A percentile compares a stretch with the other conserved stretches of the same genome.
Evolutionary conservation across 1,140 invertebrate genomes (phyloP).

Genomic region (Trachymyrmex septentrionalis): DNA sequence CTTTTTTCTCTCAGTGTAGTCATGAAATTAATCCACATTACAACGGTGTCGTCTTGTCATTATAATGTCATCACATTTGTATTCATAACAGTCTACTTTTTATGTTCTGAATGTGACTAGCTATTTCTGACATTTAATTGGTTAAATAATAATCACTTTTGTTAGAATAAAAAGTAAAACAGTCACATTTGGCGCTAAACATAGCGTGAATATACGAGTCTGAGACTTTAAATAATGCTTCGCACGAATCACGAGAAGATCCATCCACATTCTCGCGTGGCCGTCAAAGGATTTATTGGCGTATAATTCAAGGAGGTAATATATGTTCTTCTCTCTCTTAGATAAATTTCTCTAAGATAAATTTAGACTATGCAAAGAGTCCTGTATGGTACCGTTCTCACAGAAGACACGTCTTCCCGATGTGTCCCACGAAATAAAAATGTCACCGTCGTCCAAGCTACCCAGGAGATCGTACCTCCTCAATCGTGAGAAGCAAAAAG

Average conservation of each 20-base stretch:
- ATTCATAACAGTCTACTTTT: neutral
- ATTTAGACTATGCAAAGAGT: conserved; percentile 41
- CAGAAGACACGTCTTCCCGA: conserved; percentile 33
- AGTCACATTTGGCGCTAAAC: neutral
- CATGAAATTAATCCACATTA: no score
- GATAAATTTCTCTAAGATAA: conserved; percentile 46
- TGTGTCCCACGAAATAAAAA: conserved; percentile 56
- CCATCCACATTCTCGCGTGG: neutral
- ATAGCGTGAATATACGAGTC: neutral
- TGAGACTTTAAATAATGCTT: neutral
- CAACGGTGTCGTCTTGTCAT: no score
- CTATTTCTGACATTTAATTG: neutral
- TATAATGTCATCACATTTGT: no score
- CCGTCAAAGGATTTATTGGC: conserved; percentile 37
- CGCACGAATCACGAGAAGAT: neutral
- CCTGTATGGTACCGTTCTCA: conserved; percentile 25
- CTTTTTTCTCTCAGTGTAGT: no score
- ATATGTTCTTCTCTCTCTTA: conserved; percentile 31
- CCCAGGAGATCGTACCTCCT: conserved; percentile 57
- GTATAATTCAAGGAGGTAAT: conserved; percentile 48
- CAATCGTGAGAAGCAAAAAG: conserved; percentile 62
- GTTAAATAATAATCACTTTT: neutral
- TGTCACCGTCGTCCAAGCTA: conserved; percentile 58
- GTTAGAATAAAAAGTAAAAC: neutral
- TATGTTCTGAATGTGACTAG: neutral